Evolutionary conservation across 2,888 invertebrate species (phyloP).

Genomic region (Phaonia tiefii): DNA sequence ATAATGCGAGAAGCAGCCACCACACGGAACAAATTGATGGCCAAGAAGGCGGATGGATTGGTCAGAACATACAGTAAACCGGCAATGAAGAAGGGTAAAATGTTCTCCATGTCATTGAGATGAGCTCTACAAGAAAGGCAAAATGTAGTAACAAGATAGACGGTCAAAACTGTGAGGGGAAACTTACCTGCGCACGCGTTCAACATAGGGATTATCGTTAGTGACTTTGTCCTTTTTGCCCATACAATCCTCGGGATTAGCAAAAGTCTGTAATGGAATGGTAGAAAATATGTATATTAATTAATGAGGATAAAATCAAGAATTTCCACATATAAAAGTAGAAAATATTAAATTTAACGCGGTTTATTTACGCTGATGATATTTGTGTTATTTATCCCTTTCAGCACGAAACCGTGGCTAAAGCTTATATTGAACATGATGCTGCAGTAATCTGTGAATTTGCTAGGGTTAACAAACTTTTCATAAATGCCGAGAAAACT

Average conservation of each 20-base stretch:
- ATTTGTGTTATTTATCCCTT: no score
- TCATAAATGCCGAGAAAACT: no score
- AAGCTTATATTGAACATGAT: no score
- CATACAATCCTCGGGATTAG: conserved; percentile 82
- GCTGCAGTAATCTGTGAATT: no score
- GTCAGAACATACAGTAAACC: conserved; percentile 82
- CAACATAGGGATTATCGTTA: conserved; percentile 81
- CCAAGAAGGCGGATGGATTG: conserved; percentile 80
- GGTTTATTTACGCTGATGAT: no score
- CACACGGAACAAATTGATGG: conserved; percentile 82
- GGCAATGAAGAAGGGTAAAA: conserved; percentile 82
- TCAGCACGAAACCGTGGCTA: no score
- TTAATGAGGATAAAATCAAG: no score
- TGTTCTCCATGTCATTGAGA: conserved; percentile 84
- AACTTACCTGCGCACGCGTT: conserved; percentile 80
- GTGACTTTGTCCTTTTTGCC: conserved; percentile 78
- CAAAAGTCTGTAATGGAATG: conserved; percentile 81
- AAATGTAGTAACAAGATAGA: conserved; percentile 3
- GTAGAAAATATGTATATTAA: no score
- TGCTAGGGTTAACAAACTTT: no score
- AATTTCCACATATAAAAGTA: no score
- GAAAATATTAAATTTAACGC: no score
- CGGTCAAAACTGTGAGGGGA: neutral
- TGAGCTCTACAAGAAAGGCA: conserved; percentile 79
- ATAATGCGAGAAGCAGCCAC: conserved; percentile 81